Conservation (phyloP, 1,140 invertebrate species). For the Bombus vancouverensis region DNA sequence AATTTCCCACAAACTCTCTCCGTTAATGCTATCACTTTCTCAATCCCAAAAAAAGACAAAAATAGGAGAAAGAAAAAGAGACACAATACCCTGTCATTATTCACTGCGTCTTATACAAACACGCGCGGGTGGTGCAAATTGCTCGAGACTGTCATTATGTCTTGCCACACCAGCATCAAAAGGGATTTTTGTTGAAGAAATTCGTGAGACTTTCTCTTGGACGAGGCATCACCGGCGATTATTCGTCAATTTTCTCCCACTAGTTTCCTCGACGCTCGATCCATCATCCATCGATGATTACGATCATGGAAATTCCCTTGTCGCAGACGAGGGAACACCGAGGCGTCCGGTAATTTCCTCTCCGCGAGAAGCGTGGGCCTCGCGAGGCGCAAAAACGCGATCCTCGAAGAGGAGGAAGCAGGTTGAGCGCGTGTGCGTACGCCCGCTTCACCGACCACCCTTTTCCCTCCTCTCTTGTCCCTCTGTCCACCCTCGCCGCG, state of each 20-base stretch:
- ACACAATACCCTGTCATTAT: neutral
- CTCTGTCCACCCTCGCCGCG: conserved; percentile 66
- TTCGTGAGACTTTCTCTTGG: conserved; percentile 8
- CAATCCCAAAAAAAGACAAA: neutral
- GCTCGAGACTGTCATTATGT: conserved; percentile 10
- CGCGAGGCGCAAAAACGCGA: conserved; percentile 18
- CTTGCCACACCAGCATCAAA: neutral
- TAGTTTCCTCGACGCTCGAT: neutral
- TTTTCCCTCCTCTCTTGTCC: neutral
- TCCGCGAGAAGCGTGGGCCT: conserved; percentile 35
- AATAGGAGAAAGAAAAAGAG: neutral
- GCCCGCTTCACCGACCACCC: conserved; percentile 68
- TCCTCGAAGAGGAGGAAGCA: neutral
- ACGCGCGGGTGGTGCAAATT: conserved; percentile 22
- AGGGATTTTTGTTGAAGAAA: neutral
- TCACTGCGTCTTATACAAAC: neutral
- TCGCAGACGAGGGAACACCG: neutral
- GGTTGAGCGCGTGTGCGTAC: neutral
- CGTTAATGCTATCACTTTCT: neutral
- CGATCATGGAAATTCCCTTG: conserved; percentile 2
- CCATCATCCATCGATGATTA: conserved; percentile 17
- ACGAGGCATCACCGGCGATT: neutral
- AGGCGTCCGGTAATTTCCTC: conserved; percentile 23
- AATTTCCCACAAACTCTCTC: too few species aligned
- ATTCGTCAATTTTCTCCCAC: conserved; percentile 29